These are phyloP conservation scores for Apostichopus californicus DNA, from an alignment of 35 echinoderm and acorn worm genomes.

Conservation along the genomic window DNA sequence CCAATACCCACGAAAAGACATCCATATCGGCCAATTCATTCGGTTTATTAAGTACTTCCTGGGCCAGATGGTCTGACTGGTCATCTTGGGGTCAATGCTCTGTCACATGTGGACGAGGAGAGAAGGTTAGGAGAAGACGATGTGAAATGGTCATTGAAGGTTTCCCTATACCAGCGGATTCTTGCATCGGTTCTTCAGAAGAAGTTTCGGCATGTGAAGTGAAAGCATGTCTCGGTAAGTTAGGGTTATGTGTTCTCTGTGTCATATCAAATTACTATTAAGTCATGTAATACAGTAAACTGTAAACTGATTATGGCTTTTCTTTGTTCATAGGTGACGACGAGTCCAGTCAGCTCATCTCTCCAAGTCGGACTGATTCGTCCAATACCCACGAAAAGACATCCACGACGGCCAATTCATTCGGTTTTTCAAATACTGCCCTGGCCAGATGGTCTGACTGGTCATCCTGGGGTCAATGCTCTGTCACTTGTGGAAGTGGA, in stretches of 20 bases:
- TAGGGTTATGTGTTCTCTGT: too few relatives aligned
- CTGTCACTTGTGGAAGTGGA: constrained; percentile 42
- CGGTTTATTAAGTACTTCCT: not conserved
- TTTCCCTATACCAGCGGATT: not conserved
- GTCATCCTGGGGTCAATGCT: constrained; percentile 59
- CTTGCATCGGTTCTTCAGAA: constrained; percentile 35
- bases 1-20: not conserved
- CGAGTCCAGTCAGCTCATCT: not conserved
- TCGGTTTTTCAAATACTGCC: not conserved
- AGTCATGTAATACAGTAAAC: too few relatives aligned
- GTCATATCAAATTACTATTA: too few relatives aligned
- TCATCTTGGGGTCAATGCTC: constrained; percentile 58
- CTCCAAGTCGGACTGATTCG: constrained; percentile 50
- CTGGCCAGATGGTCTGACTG: constrained; percentile 52
- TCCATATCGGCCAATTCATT: not conserved
- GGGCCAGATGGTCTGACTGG: constrained; percentile 54
- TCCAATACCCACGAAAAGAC: not conserved
- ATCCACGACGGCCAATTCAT: not conserved
- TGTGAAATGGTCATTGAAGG: constrained; percentile 55
- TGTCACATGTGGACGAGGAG: constrained; percentile 24
- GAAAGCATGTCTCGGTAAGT: constrained; percentile 42
- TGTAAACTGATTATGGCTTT: too few relatives aligned
- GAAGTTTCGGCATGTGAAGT: constrained; percentile 40
- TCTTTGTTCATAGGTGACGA: too few relatives aligned
- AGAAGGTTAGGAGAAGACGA: not conserved